phyloP scores from a whole-genome alignment of 2,113 vertebrate genomes.

The Hippocampus barbouri region DNA sequence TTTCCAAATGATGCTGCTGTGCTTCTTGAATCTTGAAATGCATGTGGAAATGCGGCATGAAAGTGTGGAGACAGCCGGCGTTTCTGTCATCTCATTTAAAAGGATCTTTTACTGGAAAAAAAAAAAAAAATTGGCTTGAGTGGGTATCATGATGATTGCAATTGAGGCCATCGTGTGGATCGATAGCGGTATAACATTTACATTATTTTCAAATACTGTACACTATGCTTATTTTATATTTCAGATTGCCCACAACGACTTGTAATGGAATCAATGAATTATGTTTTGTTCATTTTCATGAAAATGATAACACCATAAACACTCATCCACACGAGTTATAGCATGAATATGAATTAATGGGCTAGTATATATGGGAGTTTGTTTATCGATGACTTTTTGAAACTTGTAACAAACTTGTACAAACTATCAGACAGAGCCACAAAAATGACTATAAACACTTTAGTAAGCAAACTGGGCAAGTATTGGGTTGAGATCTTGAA shows the following conservation, averaged over 20 bases:
- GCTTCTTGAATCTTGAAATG: conserved; percentile 64
- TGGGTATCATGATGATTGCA: conserved; percentile 58
- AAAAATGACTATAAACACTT: neutral
- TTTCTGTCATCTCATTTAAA: conserved; percentile 69
- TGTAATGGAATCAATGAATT: conserved; percentile 44
- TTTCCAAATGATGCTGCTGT: conserved; percentile 54
- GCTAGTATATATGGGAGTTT: neutral
- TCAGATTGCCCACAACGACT: conserved; percentile 25
- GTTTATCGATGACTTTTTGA: neutral
- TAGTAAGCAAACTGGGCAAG: neutral
- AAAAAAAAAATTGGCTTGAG: conserved; percentile 39
- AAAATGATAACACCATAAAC: too few species aligned
- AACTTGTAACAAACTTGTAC: neutral
- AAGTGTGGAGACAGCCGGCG: conserved; percentile 69
- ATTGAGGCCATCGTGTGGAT: conserved; percentile 61
- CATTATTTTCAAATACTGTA: conserved; percentile 32
- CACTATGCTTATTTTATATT: conserved; percentile 24
- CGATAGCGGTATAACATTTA: conserved; percentile 60
- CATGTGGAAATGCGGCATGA: conserved; percentile 61
- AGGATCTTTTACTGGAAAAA: conserved; percentile 39
- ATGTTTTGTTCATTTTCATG: conserved; percentile 41
- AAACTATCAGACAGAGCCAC: neutral
- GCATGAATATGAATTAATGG: too few species aligned
- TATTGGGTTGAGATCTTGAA: too few species aligned
- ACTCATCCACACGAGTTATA: too few species aligned